Base-by-base conservation (phyloP, 2,113 vertebrate species). In the Phyllostomus discolor region DNA sequence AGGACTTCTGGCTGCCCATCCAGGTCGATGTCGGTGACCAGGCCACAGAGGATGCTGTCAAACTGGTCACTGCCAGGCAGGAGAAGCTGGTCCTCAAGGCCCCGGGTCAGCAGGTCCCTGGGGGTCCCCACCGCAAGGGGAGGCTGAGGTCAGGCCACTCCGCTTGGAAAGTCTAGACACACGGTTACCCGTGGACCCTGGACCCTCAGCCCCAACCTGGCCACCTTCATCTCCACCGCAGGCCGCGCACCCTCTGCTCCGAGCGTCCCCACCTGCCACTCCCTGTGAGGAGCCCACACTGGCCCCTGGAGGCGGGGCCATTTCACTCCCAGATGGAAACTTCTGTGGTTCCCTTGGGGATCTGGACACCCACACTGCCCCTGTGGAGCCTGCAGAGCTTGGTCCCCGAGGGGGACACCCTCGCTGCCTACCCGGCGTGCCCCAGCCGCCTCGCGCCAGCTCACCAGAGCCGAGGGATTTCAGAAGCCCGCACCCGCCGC, bases 21-120 rank as follows among this genome's bases (percentile, higher is more conserved):
- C 94, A 99, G 99, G 90, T 99, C 99, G 70, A 99, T 92, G 33
- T 99, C 99, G 0, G 99, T 99, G 92, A 99, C 99, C 24, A 99
- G 97, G 62, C 99, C 99, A 62, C 99, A 99, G 1, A 99, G 98
- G 41, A 99, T 98, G 0, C 99, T 99, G 72, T 99, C 99, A 86
- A 98, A 99, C 96, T 99, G 99, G 96, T 99, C 99, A 1, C 99
- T 99, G 76, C 98, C 98, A 0, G 98, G 97, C 75, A 99, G 98
- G 72, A 98, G 98, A 54, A 98, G 86, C 11, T 99, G 98, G 75
- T 97, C 98, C 7, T 98, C 96, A 26, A 99, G 97, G 9, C 99
- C 99, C 5, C 33, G 96, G 66, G 86, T 97, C 94, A 99, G 98
- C 76, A 99, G 98, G 57, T 99, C 98, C 98, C 99, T 99, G 97